Evolutionary conservation across 2,888 invertebrate genomes (phyloP).

Genomic region (Sycophila texana): DNA sequence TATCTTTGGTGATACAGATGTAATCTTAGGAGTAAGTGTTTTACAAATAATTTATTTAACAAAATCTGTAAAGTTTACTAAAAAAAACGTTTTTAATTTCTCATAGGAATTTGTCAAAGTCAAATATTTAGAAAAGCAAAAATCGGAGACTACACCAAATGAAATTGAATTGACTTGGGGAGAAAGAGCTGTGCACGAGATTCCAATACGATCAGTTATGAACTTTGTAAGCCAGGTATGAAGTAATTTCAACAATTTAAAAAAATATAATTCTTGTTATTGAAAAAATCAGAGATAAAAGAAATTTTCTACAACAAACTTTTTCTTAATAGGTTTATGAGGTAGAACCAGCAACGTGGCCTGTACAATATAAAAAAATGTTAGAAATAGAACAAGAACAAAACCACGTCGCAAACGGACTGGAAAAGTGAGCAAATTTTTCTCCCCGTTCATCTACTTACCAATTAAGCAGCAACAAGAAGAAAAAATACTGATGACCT

Average conservation of each 20-base stretch:
- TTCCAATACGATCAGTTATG: slow-evolving; percentile 76
- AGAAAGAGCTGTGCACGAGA: slow-evolving; percentile 76
- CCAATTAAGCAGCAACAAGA: no score
- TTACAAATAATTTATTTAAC: not conserved
- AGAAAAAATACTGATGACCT: not conserved
- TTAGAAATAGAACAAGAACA: slow-evolving; percentile 2
- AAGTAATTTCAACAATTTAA: slow-evolving; percentile 29
- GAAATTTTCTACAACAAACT: not conserved
- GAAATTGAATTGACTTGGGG: slow-evolving; percentile 78
- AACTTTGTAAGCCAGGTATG: slow-evolving; percentile 78
- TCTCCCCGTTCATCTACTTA: no score
- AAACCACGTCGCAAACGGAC: not conserved
- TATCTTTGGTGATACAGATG: slow-evolving; percentile 65
- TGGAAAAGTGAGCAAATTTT: no score
- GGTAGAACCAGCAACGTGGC: slow-evolving; percentile 61
- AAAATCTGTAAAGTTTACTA: slow-evolving; percentile 19
- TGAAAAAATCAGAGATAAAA: not conserved
- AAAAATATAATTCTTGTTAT: not conserved
- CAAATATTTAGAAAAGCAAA: slow-evolving; percentile 63
- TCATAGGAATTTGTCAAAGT: slow-evolving; percentile 73
- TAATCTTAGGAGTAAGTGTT: slow-evolving; percentile 63
- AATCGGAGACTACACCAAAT: slow-evolving; percentile 74
- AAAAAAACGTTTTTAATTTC: slow-evolving; percentile 20
- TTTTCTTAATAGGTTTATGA: slow-evolving; percentile 63
- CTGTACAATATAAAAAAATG: slow-evolving; percentile 55